phyloP scores from a whole-genome alignment of 2,797 vertebrate species.

The Aphelocoma californica region DNA sequence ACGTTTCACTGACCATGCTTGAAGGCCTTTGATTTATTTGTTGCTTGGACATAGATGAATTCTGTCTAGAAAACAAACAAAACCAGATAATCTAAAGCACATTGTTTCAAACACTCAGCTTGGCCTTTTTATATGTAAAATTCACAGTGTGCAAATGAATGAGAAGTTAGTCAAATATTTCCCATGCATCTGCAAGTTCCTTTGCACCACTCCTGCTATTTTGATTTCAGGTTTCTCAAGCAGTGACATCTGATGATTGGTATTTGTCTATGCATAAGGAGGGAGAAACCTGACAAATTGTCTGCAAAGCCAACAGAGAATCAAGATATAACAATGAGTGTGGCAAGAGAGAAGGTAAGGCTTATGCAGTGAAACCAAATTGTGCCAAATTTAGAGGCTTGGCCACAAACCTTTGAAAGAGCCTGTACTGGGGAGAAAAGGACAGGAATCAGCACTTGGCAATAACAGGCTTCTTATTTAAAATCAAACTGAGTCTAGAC shows the following conservation, averaged over 20 bases:
- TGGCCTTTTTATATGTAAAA: not conserved
- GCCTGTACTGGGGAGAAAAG: not conserved
- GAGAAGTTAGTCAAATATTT: not conserved
- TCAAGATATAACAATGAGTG: not conserved
- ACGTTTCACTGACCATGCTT: conserved; percentile 92
- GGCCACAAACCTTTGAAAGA: not conserved
- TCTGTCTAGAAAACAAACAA: conserved; percentile 76
- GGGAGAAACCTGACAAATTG: not conserved
- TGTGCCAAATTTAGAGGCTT: not conserved
- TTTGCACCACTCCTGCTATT: not conserved
- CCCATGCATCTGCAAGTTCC: not conserved
- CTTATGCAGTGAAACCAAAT: not conserved
- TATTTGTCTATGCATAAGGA: not conserved
- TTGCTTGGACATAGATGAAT: conserved; percentile 89
- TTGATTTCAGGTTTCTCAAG: not conserved
- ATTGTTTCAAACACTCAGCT: not conserved
- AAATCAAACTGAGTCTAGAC: not conserved
- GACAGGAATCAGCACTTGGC: not conserved
- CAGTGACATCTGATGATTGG: not conserved
- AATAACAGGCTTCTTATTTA: not conserved
- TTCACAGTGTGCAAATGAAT: not conserved
- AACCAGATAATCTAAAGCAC: not conserved
- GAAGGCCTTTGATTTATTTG: conserved; percentile 86
- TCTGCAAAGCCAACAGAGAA: not conserved
- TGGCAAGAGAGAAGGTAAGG: not conserved